These are phyloP conservation scores for Enteromius radiatus DNA, from an alignment of 2,797 vertebrate genomes.

Conservation along the genomic window DNA sequence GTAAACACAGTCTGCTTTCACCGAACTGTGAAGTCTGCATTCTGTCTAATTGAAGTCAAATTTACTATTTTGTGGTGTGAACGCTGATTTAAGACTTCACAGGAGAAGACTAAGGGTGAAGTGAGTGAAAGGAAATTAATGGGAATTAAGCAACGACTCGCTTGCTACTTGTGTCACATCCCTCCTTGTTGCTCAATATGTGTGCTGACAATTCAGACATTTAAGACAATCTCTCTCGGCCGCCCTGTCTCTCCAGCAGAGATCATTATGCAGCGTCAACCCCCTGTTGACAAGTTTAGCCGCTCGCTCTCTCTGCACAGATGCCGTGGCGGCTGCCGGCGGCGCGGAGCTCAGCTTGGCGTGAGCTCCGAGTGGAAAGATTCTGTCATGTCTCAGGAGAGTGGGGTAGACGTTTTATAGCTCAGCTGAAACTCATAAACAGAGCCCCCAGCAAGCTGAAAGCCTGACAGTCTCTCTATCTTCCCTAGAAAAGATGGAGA, in stretches of 20 bases:
- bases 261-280: constrained; percentile 80
- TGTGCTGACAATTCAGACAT: constrained; percentile 72
- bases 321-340: constrained; percentile 44
- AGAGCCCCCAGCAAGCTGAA: constrained; percentile 42
- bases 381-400: constrained; percentile 49
- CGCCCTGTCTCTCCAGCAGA: constrained; percentile 75
- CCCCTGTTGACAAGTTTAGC: constrained; percentile 67
- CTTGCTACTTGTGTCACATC: constrained; percentile 83
- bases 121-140: constrained; percentile 31
- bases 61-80: background rate
- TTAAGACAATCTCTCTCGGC: constrained; percentile 72
- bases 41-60: constrained; percentile 20
- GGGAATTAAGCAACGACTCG: constrained; percentile 78
- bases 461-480: constrained; percentile 31
- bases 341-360: constrained; percentile 44
- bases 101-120: constrained; percentile 24
- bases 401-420: constrained; percentile 36
- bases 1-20: constrained; percentile 63
- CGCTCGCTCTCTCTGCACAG: constrained; percentile 43
- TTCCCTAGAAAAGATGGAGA: constrained; percentile 27
- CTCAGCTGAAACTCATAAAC: constrained; percentile 58
- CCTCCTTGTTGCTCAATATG: constrained; percentile 72
- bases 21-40: background rate
- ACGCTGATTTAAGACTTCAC: constrained; percentile 5
- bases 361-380: constrained; percentile 47